A percentile compares a stretch with the other conserved stretches of the same genome.
Conservation (phyloP, 2,888 invertebrate species). For the Xestia ashworthii region DNA sequence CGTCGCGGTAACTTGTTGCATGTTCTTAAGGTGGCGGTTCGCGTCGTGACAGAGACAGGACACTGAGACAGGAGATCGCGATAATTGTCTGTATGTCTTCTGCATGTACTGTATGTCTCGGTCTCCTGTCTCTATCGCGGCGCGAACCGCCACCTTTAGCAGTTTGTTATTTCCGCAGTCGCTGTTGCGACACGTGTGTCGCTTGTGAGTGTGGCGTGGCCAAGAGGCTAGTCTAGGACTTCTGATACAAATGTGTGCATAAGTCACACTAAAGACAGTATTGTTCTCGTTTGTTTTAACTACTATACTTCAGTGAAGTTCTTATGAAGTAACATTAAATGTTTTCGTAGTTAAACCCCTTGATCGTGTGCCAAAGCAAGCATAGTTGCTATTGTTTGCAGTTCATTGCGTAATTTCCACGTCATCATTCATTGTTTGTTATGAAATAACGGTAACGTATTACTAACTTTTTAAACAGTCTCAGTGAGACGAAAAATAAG, state of each 20-base stretch:
- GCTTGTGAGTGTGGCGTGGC: not conserved
- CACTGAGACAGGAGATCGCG: too few relatives aligned
- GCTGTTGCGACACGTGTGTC: not conserved
- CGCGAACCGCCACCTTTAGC: not conserved
- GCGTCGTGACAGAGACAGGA: too few relatives aligned
- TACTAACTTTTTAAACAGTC: slow-evolving; percentile 22
- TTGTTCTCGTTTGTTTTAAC: slow-evolving; percentile 3
- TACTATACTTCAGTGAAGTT: slow-evolving; percentile 17
- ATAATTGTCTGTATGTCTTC: too few relatives aligned
- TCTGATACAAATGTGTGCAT: not conserved
- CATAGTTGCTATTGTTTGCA: slow-evolving; percentile 51
- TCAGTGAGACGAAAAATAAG: too few relatives aligned
- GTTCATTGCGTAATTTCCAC: slow-evolving; percentile 39
- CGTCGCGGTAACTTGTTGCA: not conserved
- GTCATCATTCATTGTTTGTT: slow-evolving; percentile 47
- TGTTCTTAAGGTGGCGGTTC: not conserved
- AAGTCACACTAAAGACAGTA: not conserved
- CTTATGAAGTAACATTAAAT: slow-evolving; percentile 52
- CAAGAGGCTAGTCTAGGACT: not conserved
- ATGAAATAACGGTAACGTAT: slow-evolving; percentile 31
- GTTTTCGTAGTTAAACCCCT: slow-evolving; percentile 47
- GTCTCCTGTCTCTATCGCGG: too few relatives aligned
- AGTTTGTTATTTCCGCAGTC: not conserved
- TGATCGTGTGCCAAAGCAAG: slow-evolving; percentile 64
- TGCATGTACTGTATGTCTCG: too few relatives aligned